Conservation (phyloP, 2,113 vertebrate genomes). For the Sander lucioperca region DNA sequence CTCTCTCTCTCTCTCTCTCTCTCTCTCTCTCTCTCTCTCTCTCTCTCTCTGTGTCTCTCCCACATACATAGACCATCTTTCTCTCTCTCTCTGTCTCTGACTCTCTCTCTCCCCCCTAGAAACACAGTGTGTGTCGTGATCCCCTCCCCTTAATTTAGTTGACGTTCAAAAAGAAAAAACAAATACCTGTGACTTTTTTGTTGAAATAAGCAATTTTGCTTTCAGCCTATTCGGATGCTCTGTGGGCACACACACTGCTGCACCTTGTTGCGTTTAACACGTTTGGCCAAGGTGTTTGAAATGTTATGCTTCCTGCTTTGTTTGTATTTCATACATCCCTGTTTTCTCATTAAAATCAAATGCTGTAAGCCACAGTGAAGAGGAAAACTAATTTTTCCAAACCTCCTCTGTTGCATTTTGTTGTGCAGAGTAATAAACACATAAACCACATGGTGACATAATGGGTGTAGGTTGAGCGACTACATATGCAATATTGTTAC, state of each 20-base stretch:
- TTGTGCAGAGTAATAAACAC: constrained; percentile 50
- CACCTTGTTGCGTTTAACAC: constrained; percentile 62
- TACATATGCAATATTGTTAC: constrained; percentile 9
- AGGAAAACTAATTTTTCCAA: constrained; percentile 53
- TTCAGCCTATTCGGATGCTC: constrained; percentile 62
- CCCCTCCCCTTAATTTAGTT: constrained; percentile 75
- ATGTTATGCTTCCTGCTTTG: constrained; percentile 49
- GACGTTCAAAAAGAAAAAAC: constrained; percentile 74
- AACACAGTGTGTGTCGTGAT: constrained; percentile 46
- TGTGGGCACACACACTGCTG: constrained; percentile 33
- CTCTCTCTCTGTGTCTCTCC: no score
- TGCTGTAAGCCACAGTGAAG: constrained; percentile 76
- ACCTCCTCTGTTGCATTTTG: constrained; percentile 63
- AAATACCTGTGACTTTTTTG: constrained; percentile 75
- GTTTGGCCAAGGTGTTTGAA: constrained; percentile 66
- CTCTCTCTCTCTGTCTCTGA: neutral
- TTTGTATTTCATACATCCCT: constrained; percentile 52
- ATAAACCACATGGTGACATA: constrained; percentile 48
- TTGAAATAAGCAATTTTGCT: constrained; percentile 73
- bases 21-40: constrained; percentile 5
- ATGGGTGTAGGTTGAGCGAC: constrained; percentile 19
- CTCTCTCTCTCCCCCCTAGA: constrained; percentile 33
- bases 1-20: constrained; percentile 54
- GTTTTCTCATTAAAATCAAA: constrained; percentile 83
- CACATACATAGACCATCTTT: no score